These are phyloP conservation scores for Imbricaverruca yamaguchii DNA, from an alignment of 2,888 invertebrate genomes.

Conservation along the genomic window DNA sequence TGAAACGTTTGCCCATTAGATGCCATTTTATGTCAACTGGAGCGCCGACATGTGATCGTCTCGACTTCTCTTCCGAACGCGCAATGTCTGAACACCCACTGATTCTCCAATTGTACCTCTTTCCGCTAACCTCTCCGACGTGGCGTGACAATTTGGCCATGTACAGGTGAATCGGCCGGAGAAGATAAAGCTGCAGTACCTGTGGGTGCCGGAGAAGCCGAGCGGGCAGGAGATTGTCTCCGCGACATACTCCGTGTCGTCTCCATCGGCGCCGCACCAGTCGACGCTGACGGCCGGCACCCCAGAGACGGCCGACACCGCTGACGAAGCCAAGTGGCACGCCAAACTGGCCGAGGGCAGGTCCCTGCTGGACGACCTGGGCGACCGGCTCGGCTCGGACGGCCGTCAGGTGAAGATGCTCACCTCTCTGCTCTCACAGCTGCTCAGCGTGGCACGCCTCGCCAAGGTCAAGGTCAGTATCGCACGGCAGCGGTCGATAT, in stretches of 20 bases:
- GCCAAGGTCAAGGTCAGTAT: constrained; percentile 1
- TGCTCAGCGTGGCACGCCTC: not conserved
- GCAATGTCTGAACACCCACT: too few relatives aligned
- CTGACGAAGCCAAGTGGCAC: not conserved
- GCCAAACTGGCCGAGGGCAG: not conserved
- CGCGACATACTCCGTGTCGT: too few relatives aligned
- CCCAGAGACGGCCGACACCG: not conserved
- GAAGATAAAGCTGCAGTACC: not conserved
- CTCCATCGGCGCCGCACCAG: too few relatives aligned
- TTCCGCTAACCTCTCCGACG: too few relatives aligned
- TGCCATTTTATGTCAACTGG: too few relatives aligned
- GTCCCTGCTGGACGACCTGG: not conserved
- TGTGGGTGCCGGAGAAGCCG: constrained; percentile 5
- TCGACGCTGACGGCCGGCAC: not conserved
- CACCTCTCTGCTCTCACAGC: constrained; percentile 13
- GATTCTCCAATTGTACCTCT: too few relatives aligned
- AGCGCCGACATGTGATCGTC: too few relatives aligned
- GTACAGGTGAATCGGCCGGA: not conserved
- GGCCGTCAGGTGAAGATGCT: constrained; percentile 6
- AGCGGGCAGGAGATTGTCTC: not conserved
- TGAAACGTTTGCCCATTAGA: too few relatives aligned
- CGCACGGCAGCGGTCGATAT: too few relatives aligned
- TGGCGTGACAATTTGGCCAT: too few relatives aligned
- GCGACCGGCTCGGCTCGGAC: not conserved
- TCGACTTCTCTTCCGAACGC: too few relatives aligned